Evolutionary conservation across 1,140 invertebrate species (phyloP).

Genomic region (Trichonephila clavata): DNA sequence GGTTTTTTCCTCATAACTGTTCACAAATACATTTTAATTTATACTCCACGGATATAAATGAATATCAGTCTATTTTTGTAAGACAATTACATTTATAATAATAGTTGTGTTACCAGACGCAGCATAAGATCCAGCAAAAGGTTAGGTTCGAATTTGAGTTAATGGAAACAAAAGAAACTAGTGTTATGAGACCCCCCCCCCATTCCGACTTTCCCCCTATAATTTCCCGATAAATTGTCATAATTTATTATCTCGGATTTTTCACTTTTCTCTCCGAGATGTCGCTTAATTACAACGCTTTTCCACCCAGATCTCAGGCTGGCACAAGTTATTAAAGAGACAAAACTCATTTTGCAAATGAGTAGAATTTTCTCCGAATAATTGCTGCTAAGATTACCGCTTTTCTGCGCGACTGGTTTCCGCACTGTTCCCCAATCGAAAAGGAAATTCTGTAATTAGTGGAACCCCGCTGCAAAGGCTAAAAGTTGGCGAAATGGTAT

Average conservation of each 20-base stretch:
- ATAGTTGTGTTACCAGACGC: no score
- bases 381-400: neutral
- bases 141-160: neutral
- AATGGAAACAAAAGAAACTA: neutral
- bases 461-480: neutral
- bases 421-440: neutral
- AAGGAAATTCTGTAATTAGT: conserved; percentile 28
- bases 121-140: no score
- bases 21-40: no score
- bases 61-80: no score
- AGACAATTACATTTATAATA: no score
- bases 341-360: conserved; percentile 18
- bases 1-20: no score
- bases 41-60: no score
- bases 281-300: neutral
- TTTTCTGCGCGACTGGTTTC: neutral
- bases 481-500: neutral
- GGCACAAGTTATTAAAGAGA: neutral
- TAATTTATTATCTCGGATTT: neutral
- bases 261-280: conserved; percentile 23
- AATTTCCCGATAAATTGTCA: neutral
- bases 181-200: neutral
- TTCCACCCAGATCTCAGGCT: neutral
- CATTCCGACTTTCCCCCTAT: neutral
- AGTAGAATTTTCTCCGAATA: conserved; percentile 9